These are phyloP conservation scores for Ichneumon xanthorius DNA, from an alignment of 2,888 invertebrate species.

Conservation along the genomic window DNA sequence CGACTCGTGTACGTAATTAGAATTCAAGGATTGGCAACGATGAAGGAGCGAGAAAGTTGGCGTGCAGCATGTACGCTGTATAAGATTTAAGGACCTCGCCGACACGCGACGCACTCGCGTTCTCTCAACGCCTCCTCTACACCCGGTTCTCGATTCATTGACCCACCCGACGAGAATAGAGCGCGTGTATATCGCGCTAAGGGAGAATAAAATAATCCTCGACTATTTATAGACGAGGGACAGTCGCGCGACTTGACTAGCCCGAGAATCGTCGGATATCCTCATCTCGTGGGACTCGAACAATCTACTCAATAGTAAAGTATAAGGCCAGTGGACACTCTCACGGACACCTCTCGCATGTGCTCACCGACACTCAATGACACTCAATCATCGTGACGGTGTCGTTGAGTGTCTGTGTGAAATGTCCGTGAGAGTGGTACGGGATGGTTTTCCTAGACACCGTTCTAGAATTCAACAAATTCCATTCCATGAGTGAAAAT, in stretches of 20 bases:
- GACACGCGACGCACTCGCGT: constrained; percentile 23
- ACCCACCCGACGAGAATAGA: constrained; percentile 85
- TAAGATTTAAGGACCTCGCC: constrained; percentile 57
- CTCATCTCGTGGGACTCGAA: constrained; percentile 3
- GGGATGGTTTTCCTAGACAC: not conserved
- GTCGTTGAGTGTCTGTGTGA: too few species aligned
- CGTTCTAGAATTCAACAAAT: not conserved
- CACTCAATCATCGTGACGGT: too few species aligned
- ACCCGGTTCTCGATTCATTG: constrained; percentile 79
- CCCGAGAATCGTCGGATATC: constrained; percentile 52
- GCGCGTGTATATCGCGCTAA: constrained; percentile 59
- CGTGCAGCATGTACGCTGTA: constrained; percentile 23
- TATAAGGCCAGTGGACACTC: not conserved
- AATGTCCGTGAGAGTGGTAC: not conserved
- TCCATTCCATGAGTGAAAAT: too few species aligned
- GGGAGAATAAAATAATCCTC: constrained; percentile 60
- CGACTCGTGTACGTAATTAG: constrained; percentile 46
- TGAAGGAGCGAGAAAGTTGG: constrained; percentile 48
- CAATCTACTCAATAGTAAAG: not conserved
- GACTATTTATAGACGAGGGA: constrained; percentile 60
- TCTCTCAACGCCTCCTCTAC: constrained; percentile 14
- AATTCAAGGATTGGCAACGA: constrained; percentile 59
- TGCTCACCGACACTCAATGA: too few species aligned
- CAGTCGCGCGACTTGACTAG: constrained; percentile 45
- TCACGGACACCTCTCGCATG: not conserved